Evolutionary conservation across 2,888 invertebrate genomes (phyloP), one percentile per base, ranked within the genome.

Genomic region (Heliconius hortense): DNA sequence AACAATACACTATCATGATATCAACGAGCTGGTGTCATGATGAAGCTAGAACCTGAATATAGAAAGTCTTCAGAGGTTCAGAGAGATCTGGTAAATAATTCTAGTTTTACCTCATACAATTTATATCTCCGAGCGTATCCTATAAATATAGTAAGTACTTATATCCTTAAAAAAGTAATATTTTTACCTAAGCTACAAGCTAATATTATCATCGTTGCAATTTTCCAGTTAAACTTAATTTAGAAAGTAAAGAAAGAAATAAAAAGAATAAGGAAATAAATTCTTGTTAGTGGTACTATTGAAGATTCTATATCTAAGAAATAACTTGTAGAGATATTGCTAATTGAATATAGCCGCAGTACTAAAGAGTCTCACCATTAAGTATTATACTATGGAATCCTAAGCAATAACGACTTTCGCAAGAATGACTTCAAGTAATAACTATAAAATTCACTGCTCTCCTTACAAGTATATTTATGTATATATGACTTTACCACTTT

Each of bases 381-480:
- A 64, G 39, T 39, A 39, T 24, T 64, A 64, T 24, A n/a, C n/a
- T 64, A 64, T 15, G 5, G 64, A 39, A 39, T 39, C 39, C 64
- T 64, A 24, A 64, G 39, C 39, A 24, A 39, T 39, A 64, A 64
- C 64, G 24, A 64, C 15, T 64, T 39, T 24, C n/a, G 11, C 35
- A 64, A 7, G 39, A 64, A 39, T 64, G 13, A 64, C 64, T 64
- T 64, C 35, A 39, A 64, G 64, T 39, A 39, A 39, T 64, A 64
- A 64, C 64, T 13, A 64, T 39, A 64, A 64, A 64, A 35, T 48
- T 48, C 48, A 18, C 11, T 64, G n/a, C 24, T 35, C 35, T 24
- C 7, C 64, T 64, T 28, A 39, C 64, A 35, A 35, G n/a, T 11
- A 24, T n/a, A 24, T 59, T 59, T 59, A 59, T 13, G 59, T 24